Percentiles rank a stretch among this genome's conserved stretches.
These are phyloP conservation scores for Thryonomys swinderianus DNA, from an alignment of 2,113 vertebrate species.

Conservation along the genomic window DNA sequence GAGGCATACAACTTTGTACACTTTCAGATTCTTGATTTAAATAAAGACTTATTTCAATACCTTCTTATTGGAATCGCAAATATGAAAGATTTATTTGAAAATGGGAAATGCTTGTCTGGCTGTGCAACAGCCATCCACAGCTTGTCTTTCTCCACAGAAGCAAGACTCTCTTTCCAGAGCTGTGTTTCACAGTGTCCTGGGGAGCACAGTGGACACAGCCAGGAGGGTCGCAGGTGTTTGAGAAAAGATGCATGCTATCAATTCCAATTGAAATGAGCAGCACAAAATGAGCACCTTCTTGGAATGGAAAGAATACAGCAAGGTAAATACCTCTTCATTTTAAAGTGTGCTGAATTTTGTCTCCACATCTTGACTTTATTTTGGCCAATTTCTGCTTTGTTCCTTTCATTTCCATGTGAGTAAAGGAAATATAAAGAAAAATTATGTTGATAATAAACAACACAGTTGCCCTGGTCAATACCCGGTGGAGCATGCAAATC, in stretches of 20 bases:
- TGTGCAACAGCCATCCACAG: neutral
- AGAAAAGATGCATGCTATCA: neutral
- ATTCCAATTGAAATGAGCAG: neutral
- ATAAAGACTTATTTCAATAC: neutral
- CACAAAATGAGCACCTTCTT: neutral
- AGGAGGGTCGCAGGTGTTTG: neutral
- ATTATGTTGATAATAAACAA: neutral
- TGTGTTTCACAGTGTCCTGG: neutral
- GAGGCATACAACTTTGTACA: neutral
- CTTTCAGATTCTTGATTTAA: constrained; percentile 8
- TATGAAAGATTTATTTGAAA: neutral
- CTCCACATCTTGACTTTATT: neutral
- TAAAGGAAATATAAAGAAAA: neutral
- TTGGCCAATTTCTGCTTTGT: neutral
- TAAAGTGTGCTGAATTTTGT: neutral
- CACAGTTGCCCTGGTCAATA: neutral
- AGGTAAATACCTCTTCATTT: neutral
- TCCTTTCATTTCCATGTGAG: neutral
- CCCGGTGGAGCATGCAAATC: neutral
- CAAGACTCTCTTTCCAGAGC: neutral
- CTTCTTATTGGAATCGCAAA: neutral
- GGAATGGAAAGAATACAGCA: neutral
- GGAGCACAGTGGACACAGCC: neutral
- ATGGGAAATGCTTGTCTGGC: neutral
- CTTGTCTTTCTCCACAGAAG: neutral